Conservation (phyloP, 2,113 vertebrate species). For the Laticauda colubrina region DNA sequence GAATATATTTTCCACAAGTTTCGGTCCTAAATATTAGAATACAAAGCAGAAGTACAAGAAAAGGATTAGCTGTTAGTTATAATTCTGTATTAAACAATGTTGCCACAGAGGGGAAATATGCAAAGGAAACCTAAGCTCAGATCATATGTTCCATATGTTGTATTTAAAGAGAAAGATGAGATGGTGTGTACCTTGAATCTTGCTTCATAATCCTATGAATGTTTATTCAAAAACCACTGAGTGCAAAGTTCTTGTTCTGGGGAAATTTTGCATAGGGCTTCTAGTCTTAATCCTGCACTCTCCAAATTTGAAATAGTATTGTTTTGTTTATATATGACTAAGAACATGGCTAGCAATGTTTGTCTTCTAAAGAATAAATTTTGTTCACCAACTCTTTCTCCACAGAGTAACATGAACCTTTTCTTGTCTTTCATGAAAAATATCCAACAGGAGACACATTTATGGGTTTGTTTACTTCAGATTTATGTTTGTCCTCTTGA, state of each 20-base stretch:
- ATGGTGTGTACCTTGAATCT: background rate
- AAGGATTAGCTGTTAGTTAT: background rate
- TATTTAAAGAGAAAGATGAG: background rate
- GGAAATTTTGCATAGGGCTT: background rate
- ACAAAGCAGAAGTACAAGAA: background rate
- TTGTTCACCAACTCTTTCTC: background rate
- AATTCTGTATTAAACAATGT: background rate
- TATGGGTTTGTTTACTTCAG: slow-evolving; percentile 40
- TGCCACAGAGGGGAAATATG: background rate
- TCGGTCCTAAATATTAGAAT: background rate
- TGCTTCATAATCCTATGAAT: background rate
- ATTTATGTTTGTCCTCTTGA: slow-evolving; percentile 48
- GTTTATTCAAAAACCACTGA: background rate
- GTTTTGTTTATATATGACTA: background rate
- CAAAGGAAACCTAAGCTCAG: background rate
- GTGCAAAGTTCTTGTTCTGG: background rate
- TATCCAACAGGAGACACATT: slow-evolving; percentile 25
- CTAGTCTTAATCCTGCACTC: background rate
- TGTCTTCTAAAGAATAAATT: background rate
- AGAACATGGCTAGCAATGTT: background rate
- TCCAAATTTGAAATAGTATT: background rate
- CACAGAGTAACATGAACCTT: background rate
- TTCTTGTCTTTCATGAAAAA: slow-evolving; percentile 10
- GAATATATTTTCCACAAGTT: background rate
- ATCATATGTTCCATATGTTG: background rate